Conservation (phyloP, 2,888 invertebrate genomes). For the Temnothorax unifasciatus region DNA sequence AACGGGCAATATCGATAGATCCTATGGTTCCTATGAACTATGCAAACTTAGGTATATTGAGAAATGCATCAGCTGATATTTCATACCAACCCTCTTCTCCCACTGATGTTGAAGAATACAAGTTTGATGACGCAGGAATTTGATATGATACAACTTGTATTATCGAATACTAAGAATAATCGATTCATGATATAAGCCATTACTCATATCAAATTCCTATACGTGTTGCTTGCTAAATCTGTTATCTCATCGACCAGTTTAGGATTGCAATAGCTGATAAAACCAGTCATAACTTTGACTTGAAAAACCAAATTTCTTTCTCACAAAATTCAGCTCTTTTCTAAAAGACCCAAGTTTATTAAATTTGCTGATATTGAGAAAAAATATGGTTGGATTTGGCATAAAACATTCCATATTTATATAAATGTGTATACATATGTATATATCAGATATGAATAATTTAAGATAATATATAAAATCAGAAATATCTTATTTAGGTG, state of each 20-base stretch:
- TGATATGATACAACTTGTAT: background rate
- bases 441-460: background rate
- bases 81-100: background rate
- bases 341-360: background rate
- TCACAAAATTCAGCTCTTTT: background rate
- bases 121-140: background rate
- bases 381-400: background rate
- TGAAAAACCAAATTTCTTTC: background rate
- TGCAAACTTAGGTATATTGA: slow-evolving; percentile 91
- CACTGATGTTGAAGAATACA: background rate
- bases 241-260: background rate
- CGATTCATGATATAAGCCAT: background rate
- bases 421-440: too few relatives aligned
- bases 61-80: background rate
- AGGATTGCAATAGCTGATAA: background rate
- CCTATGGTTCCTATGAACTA: slow-evolving; percentile 93
- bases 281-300: background rate
- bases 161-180: background rate
- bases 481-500: slow-evolving; percentile 87
- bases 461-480: background rate
- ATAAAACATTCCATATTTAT: background rate
- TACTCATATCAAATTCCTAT: background rate
- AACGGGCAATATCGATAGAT: slow-evolving; percentile 90
- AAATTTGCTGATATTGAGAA: background rate
- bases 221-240: background rate